A percentile compares a stretch with the other conserved stretches of the same genome.
phyloP scores from a whole-genome alignment of 2,113 vertebrate species.

The Limnothrissa miodon region DNA sequence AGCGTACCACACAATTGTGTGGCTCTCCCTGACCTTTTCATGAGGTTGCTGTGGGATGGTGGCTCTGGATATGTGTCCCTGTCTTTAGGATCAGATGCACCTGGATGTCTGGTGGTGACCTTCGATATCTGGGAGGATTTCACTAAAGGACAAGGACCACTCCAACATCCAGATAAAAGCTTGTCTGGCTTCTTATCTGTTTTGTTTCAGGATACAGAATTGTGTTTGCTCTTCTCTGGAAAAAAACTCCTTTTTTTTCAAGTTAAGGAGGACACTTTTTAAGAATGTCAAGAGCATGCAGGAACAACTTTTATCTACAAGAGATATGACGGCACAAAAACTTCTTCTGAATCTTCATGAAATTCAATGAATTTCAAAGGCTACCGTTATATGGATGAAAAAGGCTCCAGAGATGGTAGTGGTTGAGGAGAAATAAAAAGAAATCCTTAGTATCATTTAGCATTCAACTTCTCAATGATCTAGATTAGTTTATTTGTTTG shows the following conservation, averaged over 20 bases:
- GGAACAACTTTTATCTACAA: not conserved
- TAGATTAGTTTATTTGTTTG: no score
- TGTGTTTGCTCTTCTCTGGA: not conserved
- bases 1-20: not conserved
- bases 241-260: not conserved
- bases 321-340: not conserved
- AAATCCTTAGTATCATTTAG: not conserved
- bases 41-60: not conserved
- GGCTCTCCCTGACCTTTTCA: not conserved
- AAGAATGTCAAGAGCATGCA: not conserved
- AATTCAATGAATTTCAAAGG: not conserved
- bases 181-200: not conserved
- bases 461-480: not conserved
- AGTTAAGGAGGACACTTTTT: not conserved
- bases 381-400: not conserved
- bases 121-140: not conserved
- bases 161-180: not conserved
- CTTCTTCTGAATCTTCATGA: not conserved
- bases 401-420: not conserved
- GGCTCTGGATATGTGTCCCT: not conserved
- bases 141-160: not conserved
- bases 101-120: not conserved
- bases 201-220: not conserved
- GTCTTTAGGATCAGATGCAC: not conserved
- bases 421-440: not conserved